Conservation (phyloP, 2,797 vertebrate species). For the Perodicticus potto region DNA sequence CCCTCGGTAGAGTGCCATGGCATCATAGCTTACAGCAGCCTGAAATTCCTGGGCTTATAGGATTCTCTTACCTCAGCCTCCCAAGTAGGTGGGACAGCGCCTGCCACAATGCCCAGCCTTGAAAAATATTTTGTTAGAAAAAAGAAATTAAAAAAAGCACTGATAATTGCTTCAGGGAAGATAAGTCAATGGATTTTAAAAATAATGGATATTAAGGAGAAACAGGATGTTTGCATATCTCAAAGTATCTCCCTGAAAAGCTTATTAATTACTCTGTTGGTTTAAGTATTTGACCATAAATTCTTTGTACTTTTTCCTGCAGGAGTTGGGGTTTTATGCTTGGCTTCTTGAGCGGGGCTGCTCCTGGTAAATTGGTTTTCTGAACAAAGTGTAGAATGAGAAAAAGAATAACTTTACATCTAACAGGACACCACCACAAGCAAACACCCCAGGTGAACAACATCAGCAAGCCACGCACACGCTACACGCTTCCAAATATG, state of each 20-base stretch:
- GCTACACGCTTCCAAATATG: not conserved
- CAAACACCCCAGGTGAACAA: not conserved
- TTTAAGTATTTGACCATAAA: not conserved
- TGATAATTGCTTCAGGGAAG: not conserved
- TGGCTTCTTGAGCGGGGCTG: not conserved
- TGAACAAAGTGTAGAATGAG: not conserved
- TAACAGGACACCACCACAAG: not conserved
- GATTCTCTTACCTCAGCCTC: no score
- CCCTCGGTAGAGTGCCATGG: no score
- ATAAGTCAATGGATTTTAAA: not conserved
- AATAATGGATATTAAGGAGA: not conserved
- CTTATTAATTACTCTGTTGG: not conserved
- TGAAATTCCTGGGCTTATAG: no score
- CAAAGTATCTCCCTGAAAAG: not conserved
- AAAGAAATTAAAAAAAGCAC: not conserved
- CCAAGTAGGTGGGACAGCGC: no score
- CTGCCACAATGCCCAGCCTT: no score
- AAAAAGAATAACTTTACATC: not conserved
- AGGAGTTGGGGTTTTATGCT: not conserved
- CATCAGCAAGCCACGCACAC: not conserved
- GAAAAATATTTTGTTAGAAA: not conserved
- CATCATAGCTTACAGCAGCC: no score
- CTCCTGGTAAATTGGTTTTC: not conserved
- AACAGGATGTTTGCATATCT: not conserved
- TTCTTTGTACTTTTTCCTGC: not conserved